These are phyloP conservation scores for Archips xylosteana DNA, from an alignment of 2,888 invertebrate genomes.

Conservation along the genomic window DNA sequence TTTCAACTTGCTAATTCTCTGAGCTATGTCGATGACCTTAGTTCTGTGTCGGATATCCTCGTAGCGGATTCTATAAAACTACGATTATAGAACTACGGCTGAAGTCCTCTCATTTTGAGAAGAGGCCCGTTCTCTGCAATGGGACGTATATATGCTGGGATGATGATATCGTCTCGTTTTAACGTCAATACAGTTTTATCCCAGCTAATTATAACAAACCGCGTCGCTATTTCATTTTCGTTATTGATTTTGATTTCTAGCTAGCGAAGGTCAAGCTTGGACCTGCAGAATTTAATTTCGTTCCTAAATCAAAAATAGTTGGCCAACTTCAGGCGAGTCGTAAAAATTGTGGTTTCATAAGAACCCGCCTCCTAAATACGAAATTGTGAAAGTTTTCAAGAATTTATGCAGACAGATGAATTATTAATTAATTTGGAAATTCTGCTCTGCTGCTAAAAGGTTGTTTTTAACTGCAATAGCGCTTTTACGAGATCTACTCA, in stretches of 20 bases:
- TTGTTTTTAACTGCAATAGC: not conserved
- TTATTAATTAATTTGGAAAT: conserved; percentile 31
- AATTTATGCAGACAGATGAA: conserved; percentile 34
- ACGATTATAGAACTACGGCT: no score
- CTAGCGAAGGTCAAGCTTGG: not conserved
- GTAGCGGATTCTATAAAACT: no score
- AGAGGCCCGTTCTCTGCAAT: no score
- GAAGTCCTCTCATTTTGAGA: no score
- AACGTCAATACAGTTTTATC: no score
- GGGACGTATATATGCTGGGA: no score
- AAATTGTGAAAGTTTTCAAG: conserved; percentile 39
- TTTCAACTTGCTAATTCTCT: no score
- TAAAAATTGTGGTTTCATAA: conserved; percentile 39
- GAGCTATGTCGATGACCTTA: no score
- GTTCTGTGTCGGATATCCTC: no score
- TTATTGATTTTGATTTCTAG: not conserved
- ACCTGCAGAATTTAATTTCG: conserved; percentile 31
- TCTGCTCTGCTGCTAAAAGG: conserved; percentile 7
- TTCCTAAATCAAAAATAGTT: conserved; percentile 37
- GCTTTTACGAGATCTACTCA: conserved; percentile 9
- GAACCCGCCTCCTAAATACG: conserved; percentile 27
- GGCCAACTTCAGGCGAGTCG: conserved; percentile 25
- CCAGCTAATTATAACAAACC: no score
- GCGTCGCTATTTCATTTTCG: no score
- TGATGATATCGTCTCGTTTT: no score